Base-by-base conservation (phyloP, 2,113 vertebrate genomes). In the Tauraco erythrolophus region DNA sequence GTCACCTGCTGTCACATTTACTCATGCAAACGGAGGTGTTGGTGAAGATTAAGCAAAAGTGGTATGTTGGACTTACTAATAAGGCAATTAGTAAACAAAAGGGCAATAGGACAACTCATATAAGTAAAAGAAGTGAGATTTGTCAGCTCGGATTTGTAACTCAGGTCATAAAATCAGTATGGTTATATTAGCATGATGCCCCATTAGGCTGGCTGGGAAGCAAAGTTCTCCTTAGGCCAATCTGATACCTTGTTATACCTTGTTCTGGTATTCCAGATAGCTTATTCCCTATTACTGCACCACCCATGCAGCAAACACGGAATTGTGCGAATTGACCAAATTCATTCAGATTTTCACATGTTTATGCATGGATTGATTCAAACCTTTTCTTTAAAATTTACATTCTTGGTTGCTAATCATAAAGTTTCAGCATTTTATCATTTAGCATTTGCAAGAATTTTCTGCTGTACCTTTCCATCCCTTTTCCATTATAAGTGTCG, bases 31-130 rank as follows among this genome's bases (percentile, higher is more conserved):
- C 3, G 0, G 6, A 85, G 15, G 15, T 46, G 31, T 56, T 88
- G 75, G 39, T 84, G 61, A 89, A 41, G 35, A 72, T 39, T 46
- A 83, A 90, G 62, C 62, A 85, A 57, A 90, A 90, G 50, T 57
- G 28, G 15, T 84, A 18, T 61, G 50, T 56, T 8, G 3, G 57
- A 57, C 5, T 82, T 89, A 57, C 57, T 96, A 88, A 84, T 85
- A 88, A 94, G 84, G 65, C 84, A 95, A 65, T 87, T 83, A 96
- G 53, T 91, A 94, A 95, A 88, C 53, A 80, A 57, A 88, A 88
- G 89, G 89, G 70, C 78, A 96, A 50, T 72, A 85, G 92, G 84
- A 91, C 61, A 89, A 76, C 33, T 53, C 57, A 53, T 13, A 10
- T 22, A 70, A 92, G 37, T 69, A 58, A 89, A 87, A 19, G 4